Percentiles rank a stretch among this genome's conserved stretches.
Evolutionary conservation across 2,888 invertebrate species (phyloP).

Genomic region (Rhyacophila evoluta): DNA sequence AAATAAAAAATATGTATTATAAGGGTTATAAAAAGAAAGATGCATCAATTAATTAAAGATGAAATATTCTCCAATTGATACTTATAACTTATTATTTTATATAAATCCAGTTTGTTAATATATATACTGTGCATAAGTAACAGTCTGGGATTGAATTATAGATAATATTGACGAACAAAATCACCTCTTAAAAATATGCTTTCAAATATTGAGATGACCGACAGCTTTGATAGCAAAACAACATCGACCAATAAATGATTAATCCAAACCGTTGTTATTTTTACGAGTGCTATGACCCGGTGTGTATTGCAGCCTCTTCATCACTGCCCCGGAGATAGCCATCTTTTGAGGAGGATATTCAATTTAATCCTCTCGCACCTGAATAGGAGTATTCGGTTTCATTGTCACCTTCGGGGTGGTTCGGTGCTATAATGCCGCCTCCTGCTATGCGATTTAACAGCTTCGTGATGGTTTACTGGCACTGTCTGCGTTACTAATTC

Average conservation of each 20-base stretch:
- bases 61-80: no score
- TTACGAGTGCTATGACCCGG: conserved; percentile 10
- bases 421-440: conserved; percentile 27
- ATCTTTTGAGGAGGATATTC: conserved; percentile 17
- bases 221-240: background rate
- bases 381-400: conserved; percentile 36
- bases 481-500: background rate
- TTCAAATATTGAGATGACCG: background rate
- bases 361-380: conserved; percentile 19
- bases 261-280: conserved; percentile 1
- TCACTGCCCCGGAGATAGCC: conserved; percentile 16
- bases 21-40: no score
- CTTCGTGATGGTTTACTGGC: conserved; percentile 17
- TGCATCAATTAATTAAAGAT: no score
- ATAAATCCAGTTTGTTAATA: no score
- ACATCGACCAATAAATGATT: conserved; percentile 6
- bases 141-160: no score
- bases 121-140: no score
- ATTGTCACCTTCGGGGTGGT: conserved; percentile 33
- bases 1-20: no score
- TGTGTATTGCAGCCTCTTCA: conserved; percentile 2
- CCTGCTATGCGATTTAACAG: conserved; percentile 34
- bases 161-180: no score
- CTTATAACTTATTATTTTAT: no score
- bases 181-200: background rate